A percentile compares a stretch with the other conserved stretches of the same genome.
phyloP scores from a whole-genome alignment of 2,113 vertebrate species.

The Plectropomus leopardus region DNA sequence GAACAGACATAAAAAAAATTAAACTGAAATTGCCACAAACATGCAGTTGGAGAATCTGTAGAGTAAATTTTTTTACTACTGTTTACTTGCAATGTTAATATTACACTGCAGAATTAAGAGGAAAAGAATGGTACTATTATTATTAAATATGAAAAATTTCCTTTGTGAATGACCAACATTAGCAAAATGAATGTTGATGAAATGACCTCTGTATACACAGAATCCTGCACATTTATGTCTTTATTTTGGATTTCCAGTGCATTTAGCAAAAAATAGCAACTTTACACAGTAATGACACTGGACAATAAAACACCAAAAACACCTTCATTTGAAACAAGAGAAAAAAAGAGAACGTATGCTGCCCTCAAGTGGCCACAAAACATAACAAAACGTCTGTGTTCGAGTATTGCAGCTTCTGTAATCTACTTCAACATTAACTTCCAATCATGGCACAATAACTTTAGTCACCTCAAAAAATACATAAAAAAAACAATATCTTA shows the following conservation, averaged over 20 bases:
- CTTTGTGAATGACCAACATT: no score
- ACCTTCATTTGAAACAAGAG: slow-evolving; percentile 12
- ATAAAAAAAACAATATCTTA: slow-evolving; percentile 73
- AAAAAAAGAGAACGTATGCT: slow-evolving; percentile 21
- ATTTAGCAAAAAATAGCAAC: slow-evolving; percentile 43
- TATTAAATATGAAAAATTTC: no score
- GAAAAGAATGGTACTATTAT: no score
- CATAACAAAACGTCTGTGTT: slow-evolving; percentile 37
- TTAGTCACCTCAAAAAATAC: slow-evolving; percentile 53
- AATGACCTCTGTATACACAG: no score
- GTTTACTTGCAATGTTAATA: neutral
- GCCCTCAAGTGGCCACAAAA: slow-evolving; percentile 59
- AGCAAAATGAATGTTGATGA: no score
- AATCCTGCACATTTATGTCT: no score
- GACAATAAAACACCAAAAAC: slow-evolving; percentile 48
- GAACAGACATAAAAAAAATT: neutral
- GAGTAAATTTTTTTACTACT: neutral
- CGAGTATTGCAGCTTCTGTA: slow-evolving; percentile 30
- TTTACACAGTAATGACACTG: slow-evolving; percentile 61
- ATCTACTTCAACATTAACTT: slow-evolving; percentile 43
- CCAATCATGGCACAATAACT: slow-evolving; percentile 60
- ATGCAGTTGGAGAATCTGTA: neutral
- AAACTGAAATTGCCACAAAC: neutral
- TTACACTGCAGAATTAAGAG: neutral
- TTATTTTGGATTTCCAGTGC: no score